These are phyloP conservation scores for Baccha elongata DNA, from an alignment of 2,888 invertebrate genomes.

Conservation along the genomic window DNA sequence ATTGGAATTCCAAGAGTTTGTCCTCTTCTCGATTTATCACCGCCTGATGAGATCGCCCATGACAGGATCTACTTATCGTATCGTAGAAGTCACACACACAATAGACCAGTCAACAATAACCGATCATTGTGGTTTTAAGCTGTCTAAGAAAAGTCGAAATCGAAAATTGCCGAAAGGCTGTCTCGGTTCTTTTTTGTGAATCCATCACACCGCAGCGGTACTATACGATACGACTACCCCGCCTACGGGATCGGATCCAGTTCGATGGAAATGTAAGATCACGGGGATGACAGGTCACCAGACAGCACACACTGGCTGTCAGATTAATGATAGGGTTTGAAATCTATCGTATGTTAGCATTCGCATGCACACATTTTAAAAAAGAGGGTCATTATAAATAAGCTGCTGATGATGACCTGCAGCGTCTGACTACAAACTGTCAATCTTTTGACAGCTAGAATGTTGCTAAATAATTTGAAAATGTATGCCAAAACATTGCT, in stretches of 20 bases:
- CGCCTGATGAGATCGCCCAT: constrained; percentile 54
- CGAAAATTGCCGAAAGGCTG: constrained; percentile 62
- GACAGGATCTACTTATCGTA: constrained; percentile 70
- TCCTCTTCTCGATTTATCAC: constrained; percentile 66
- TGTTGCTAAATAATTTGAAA: constrained; percentile 60
- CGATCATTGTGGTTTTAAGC: constrained; percentile 59
- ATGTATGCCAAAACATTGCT: constrained; percentile 31
- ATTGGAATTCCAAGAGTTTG: constrained; percentile 50
- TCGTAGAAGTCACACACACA: constrained; percentile 59
- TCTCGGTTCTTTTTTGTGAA: constrained; percentile 19
- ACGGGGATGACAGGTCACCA: constrained; percentile 67
- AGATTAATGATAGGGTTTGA: constrained; percentile 71
- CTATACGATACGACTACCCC: constrained; percentile 36
- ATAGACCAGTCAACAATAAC: constrained; percentile 58
- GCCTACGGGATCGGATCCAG: constrained; percentile 44
- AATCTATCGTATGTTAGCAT: constrained; percentile 34
- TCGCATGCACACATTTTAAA: constrained; percentile 34
- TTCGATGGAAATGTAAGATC: constrained; percentile 59
- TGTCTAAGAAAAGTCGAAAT: constrained; percentile 63
- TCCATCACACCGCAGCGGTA: constrained; percentile 22
- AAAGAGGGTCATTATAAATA: constrained; percentile 54
- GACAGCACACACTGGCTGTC: constrained; percentile 58
- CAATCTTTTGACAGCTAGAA: constrained; percentile 59
- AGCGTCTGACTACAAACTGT: constrained; percentile 39
- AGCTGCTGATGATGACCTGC: constrained; percentile 38